A percentile compares a stretch with the other conserved stretches of the same genome.
These are phyloP conservation scores for Plebejus melissa DNA, from an alignment of 2,888 invertebrate species.

Conservation along the genomic window DNA sequence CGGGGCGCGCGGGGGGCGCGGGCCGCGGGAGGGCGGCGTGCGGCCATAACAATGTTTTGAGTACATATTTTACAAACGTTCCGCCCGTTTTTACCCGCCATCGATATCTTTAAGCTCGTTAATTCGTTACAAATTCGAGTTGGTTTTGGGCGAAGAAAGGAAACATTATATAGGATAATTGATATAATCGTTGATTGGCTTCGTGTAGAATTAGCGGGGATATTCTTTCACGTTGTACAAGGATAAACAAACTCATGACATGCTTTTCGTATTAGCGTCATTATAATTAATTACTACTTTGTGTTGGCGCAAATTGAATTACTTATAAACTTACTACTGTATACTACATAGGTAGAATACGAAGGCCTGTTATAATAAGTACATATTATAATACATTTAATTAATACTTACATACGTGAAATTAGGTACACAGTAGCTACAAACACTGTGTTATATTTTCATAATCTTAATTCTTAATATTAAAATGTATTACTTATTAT, in stretches of 20 bases:
- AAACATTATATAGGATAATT: constrained; percentile 29
- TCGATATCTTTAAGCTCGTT: constrained; percentile 35
- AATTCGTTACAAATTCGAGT: constrained; percentile 35
- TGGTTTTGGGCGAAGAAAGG: constrained; percentile 31
- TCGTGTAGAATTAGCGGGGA: constrained; percentile 27
- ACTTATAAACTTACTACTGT: not conserved
- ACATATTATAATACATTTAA: too few relatives aligned
- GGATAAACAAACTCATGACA: constrained; percentile 25
- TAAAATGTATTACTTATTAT: not conserved
- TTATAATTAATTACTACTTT: constrained; percentile 12
- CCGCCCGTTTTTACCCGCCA: constrained; percentile 35
- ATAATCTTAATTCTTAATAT: not conserved
- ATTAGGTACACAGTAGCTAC: too few relatives aligned
- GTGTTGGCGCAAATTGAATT: not conserved
- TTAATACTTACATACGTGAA: too few relatives aligned
- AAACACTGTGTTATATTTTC: too few relatives aligned
- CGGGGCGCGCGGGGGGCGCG: constrained; percentile 47
- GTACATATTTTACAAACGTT: constrained; percentile 39
- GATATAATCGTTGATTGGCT: constrained; percentile 28
- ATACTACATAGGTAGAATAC: not conserved
- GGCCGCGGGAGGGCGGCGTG: constrained; percentile 41
- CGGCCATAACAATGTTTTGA: constrained; percentile 42
- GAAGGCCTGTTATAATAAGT: too few relatives aligned
- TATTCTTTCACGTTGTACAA: constrained; percentile 25
- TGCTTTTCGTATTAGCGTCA: constrained; percentile 18